phyloP scores from a whole-genome alignment of 1,140 invertebrate species.

The Oscheius sp. region DNA sequence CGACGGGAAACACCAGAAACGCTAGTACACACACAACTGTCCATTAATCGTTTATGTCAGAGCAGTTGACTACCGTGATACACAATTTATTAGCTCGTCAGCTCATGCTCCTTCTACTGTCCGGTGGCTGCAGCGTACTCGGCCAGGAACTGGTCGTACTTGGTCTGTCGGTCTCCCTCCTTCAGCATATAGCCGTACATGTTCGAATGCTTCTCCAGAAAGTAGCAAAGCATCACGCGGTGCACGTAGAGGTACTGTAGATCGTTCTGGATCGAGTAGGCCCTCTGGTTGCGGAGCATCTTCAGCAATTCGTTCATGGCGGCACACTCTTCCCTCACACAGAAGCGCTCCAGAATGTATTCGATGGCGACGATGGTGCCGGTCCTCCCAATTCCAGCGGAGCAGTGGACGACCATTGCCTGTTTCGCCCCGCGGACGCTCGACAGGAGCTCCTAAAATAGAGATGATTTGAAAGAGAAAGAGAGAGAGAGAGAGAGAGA shows the following conservation, averaged over 20 bases:
- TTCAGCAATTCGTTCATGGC: conserved; percentile 29
- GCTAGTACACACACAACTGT: too few relatives aligned
- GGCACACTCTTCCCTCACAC: conserved; percentile 1
- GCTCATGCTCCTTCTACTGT: too few relatives aligned
- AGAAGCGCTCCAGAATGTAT: conserved; percentile 20
- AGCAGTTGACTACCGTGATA: too few relatives aligned
- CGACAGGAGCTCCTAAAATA: conserved; percentile 12
- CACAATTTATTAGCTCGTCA: too few relatives aligned
- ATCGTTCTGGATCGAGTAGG: conserved; percentile 29
- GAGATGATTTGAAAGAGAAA: too few relatives aligned
- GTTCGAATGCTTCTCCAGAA: conserved; percentile 29
- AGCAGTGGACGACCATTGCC: conserved; percentile 38
- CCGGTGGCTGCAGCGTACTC: conserved; percentile 18
- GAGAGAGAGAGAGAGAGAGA: too few relatives aligned
- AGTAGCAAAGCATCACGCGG: conserved; percentile 26
- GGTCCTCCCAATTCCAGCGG: conserved; percentile 38
- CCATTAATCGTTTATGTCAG: too few relatives aligned
- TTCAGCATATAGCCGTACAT: background rate
- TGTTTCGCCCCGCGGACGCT: conserved; percentile 10
- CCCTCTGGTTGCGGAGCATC: conserved; percentile 27
- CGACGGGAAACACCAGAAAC: too few relatives aligned
- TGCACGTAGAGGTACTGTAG: conserved; percentile 34
- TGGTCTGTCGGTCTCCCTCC: background rate
- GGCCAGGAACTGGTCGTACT: conserved; percentile 17
- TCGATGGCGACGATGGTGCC: conserved; percentile 26